Evolutionary conservation across 1,140 invertebrate species (phyloP).

Genomic region (Trichoplusia ni): DNA sequence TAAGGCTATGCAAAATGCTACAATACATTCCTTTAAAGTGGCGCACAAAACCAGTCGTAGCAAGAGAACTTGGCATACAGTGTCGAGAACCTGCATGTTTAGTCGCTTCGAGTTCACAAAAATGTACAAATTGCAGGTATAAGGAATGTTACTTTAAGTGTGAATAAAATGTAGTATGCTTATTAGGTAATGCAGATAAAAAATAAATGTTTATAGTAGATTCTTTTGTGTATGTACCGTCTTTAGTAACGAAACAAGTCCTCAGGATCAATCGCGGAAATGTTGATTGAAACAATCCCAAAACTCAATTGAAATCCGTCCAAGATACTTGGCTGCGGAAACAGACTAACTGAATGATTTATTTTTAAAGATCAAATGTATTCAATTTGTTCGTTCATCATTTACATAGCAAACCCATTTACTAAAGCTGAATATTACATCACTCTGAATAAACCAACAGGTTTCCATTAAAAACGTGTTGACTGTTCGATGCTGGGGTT

Average conservation of each 20-base stretch:
- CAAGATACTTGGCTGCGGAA: no score
- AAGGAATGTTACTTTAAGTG: background rate
- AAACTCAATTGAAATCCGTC: no score
- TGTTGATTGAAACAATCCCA: no score
- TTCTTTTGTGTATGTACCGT: no score
- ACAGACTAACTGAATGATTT: constrained; percentile 14
- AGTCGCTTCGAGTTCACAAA: background rate
- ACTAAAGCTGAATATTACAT: constrained; percentile 24
- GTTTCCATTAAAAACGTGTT: constrained; percentile 26
- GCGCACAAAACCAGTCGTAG: background rate
- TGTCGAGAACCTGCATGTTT: background rate
- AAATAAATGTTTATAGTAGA: no score
- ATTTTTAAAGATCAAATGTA: constrained; percentile 12
- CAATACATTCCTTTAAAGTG: background rate
- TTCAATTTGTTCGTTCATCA: constrained; percentile 22
- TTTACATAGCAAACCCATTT: constrained; percentile 24
- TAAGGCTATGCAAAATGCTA: no score
- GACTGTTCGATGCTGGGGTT: constrained; percentile 16
- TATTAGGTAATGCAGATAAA: no score
- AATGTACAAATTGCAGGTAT: background rate
- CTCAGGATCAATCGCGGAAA: no score
- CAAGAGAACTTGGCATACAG: background rate
- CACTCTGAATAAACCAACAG: constrained; percentile 21
- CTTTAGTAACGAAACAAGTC: no score
- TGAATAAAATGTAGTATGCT: constrained; percentile 8